These are phyloP conservation scores for Phymorhynchus buccinoides DNA, from an alignment of 1,140 invertebrate genomes.

Conservation along the genomic window DNA sequence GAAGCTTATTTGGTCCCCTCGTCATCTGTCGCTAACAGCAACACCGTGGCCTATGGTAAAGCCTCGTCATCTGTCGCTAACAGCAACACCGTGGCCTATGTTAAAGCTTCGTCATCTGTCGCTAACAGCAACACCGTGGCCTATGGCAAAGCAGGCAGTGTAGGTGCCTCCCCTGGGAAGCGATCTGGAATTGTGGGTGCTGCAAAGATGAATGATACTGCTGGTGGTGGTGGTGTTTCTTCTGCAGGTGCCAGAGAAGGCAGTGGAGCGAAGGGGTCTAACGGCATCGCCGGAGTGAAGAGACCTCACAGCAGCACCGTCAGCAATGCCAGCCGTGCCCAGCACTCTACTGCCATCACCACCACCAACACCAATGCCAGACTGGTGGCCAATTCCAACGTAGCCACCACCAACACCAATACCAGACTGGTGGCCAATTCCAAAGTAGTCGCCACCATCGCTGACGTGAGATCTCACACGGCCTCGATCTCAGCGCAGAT, in stretches of 20 bases:
- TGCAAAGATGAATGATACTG: not conserved
- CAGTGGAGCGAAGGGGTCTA: not conserved
- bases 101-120: not conserved
- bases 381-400: not conserved
- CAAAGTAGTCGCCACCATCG: not conserved
- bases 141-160: not conserved
- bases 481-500: not conserved
- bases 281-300: slow-evolving; percentile 10
- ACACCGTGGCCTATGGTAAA: not conserved
- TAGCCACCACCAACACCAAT: not conserved
- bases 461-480: not conserved
- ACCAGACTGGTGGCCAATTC: not conserved
- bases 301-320: slow-evolving; percentile 5
- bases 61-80: not conserved
- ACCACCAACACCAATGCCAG: not conserved
- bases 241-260: not conserved
- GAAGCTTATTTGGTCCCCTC: not conserved
- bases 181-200: not conserved
- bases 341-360: not conserved
- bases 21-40: not conserved
- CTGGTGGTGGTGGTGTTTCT: not conserved
- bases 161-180: not conserved
- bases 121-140: not conserved
- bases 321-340: not conserved
- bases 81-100: not conserved